Base-by-base conservation (phyloP, 2,888 invertebrate genomes). In the Aromia moschata region DNA sequence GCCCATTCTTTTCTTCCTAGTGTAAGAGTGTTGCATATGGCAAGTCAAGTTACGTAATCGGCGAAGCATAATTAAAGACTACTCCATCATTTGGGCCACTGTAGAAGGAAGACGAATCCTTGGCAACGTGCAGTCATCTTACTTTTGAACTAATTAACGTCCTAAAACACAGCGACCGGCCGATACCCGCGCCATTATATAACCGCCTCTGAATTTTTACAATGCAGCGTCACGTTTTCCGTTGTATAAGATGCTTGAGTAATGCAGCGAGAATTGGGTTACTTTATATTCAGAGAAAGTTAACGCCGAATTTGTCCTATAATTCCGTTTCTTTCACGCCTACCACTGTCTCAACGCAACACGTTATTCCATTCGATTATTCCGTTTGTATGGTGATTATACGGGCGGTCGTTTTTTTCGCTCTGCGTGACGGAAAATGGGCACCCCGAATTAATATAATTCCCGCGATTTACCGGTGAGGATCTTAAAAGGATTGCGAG, bases 241-340 rank as follows among this genome's bases (percentile, higher is more conserved):
- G 63, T 65, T 65, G 63, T 63, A 65, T 65, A 65, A 65, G 61
- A 58, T 33, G 58, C 60, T 67, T 67, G 58, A 56, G 67, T 65
- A 67, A 67, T 60, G 61, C 54, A 58, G 61, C 61, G 57, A 57
- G 70, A 74, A 73, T 71, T 70, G 68, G 73, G 73, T 73, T 74
- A 72, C 65, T 64, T 62, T 60, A 65, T 67, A 64, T 67, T 60
- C 68, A 68, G 74, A 73, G 73, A 75, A 74, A 74, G 74, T 73
- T 70, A n/a, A 69, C 64, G 69, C 70, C 65, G 65, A 71, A 71
- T 71, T 70, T 64, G 69, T 69, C 70, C 67, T 68, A 68, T 68
- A 68, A 66, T 60, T 60, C 61, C 58, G 56, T 52, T 53, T 64
- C 54, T 57, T 58, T 62, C 52, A 59, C 66, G 64, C 64, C 70